Conservation (phyloP, 2,888 invertebrate species). For the Scaptomyza cyrtandrae region DNA sequence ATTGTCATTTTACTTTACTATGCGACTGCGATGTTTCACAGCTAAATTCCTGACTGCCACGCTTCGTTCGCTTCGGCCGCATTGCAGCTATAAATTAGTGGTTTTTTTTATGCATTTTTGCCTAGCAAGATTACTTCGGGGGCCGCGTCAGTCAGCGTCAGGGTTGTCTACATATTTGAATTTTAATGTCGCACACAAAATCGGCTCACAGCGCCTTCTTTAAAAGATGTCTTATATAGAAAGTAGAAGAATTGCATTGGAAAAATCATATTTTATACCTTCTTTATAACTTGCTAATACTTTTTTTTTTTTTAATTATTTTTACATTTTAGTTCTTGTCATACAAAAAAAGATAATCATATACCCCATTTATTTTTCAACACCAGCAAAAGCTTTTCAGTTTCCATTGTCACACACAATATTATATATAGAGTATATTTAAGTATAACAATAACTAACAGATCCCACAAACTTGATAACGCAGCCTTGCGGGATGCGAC, state of each 20-base stretch:
- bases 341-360: neutral
- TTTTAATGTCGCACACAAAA: neutral
- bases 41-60: slow-evolving; percentile 42
- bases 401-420: slow-evolving; percentile 12
- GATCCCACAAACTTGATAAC: slow-evolving; percentile 48
- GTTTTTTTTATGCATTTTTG: slow-evolving; percentile 52
- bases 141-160: slow-evolving; percentile 12
- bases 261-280: no score
- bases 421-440: neutral
- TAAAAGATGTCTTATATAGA: no score
- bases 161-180: slow-evolving; percentile 12
- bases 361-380: neutral
- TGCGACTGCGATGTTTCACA: slow-evolving; percentile 53
- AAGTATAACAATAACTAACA: slow-evolving; percentile 16
- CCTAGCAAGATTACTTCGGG: slow-evolving; percentile 63
- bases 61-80: slow-evolving; percentile 62
- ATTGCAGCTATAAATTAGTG: slow-evolving; percentile 76
- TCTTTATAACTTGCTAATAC: no score
- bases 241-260: no score
- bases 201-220: neutral
- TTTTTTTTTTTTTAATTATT: no score
- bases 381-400: slow-evolving; percentile 9
- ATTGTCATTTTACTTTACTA: slow-evolving; percentile 66
- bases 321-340: neutral
- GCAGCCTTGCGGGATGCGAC: slow-evolving; percentile 13